Percentiles rank a stretch among this genome's conserved stretches.
phyloP scores from a whole-genome alignment of 2,797 vertebrate species.

The Lagodon rhomboides region DNA sequence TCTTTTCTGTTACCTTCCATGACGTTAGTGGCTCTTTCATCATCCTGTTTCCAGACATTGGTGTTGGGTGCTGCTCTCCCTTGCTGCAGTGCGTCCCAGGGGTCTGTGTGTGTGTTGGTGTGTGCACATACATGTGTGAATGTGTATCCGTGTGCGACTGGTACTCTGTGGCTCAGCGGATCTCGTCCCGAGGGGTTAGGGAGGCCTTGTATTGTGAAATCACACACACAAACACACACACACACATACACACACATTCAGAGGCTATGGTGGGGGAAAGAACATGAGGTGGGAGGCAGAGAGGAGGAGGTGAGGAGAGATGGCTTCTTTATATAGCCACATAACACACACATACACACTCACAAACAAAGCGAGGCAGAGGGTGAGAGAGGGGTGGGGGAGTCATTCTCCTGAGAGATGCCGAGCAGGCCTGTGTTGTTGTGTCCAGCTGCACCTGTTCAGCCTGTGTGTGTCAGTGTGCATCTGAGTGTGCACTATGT shows the following conservation, averaged over 20 bases:
- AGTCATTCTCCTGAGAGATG: slow-evolving; percentile 59
- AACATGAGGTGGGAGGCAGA: slow-evolving; percentile 52
- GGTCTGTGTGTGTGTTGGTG: slow-evolving; percentile 44
- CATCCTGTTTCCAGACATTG: slow-evolving; percentile 77
- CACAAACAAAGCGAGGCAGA: slow-evolving; percentile 31
- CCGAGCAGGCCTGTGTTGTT: slow-evolving; percentile 65
- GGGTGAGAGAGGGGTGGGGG: slow-evolving; percentile 49
- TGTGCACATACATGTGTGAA: slow-evolving; percentile 21
- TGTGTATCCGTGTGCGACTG: slow-evolving; percentile 38
- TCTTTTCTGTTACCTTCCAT: slow-evolving; percentile 65
- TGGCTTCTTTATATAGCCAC: slow-evolving; percentile 67
- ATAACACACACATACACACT: slow-evolving; percentile 39
- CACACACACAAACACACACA: slow-evolving; percentile 31
- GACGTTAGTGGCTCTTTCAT: slow-evolving; percentile 78
- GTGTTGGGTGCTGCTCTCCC: slow-evolving; percentile 79
- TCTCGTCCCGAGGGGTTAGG: slow-evolving; percentile 41
- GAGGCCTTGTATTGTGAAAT: slow-evolving; percentile 61
- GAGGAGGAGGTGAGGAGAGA: slow-evolving; percentile 63
- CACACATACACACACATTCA: slow-evolving; percentile 16
- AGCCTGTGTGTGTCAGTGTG: slow-evolving; percentile 51
- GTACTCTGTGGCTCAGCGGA: slow-evolving; percentile 58
- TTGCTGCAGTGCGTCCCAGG: slow-evolving; percentile 58
- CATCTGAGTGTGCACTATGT: slow-evolving; percentile 36
- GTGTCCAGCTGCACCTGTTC: slow-evolving; percentile 82
- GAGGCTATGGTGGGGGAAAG: slow-evolving; percentile 31